A percentile compares a stretch with the other conserved stretches of the same genome.
Evolutionary conservation across 2,113 vertebrate species (phyloP).

Genomic region (Nerophis ophidion): DNA sequence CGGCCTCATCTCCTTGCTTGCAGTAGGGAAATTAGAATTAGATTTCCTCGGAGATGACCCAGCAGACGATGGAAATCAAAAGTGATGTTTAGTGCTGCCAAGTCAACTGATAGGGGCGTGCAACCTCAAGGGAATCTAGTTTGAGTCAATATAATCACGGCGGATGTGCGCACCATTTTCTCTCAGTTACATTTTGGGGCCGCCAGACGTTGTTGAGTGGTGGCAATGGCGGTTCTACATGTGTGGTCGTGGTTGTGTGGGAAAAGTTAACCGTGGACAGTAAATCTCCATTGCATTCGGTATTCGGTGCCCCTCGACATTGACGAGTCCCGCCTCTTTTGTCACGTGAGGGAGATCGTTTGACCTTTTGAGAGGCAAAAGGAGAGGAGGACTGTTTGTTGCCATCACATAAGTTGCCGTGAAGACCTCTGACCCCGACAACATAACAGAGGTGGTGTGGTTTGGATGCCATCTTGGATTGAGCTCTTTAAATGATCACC

Average conservation of each 20-base stretch:
- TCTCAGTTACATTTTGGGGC: slow-evolving; percentile 25
- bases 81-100: slow-evolving; percentile 26
- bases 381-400: slow-evolving; percentile 39
- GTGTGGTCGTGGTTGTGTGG: slow-evolving; percentile 45
- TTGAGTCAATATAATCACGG: slow-evolving; percentile 11
- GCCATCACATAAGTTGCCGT: slow-evolving; percentile 61
- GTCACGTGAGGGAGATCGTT: slow-evolving; percentile 46
- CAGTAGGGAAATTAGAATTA: slow-evolving; percentile 30
- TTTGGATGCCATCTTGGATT: slow-evolving; percentile 23
- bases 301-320: slow-evolving; percentile 26
- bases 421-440: slow-evolving; percentile 56
- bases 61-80: slow-evolving; percentile 31
- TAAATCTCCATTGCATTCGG: slow-evolving; percentile 46
- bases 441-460: not conserved
- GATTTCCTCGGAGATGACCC: slow-evolving; percentile 24
- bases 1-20: slow-evolving; percentile 1
- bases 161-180: slow-evolving; percentile 26
- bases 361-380: slow-evolving; percentile 47
- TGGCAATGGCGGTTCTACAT: slow-evolving; percentile 33
- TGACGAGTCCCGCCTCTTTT: slow-evolving; percentile 45
- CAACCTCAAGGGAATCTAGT: slow-evolving; percentile 11
- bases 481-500: not conserved
- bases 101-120: slow-evolving; percentile 37
- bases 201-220: slow-evolving; percentile 28
- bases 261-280: slow-evolving; percentile 29